Percentiles rank a stretch among this genome's conserved stretches.
These are phyloP conservation scores for Ammodytes dubius DNA, from an alignment of 2,113 vertebrate genomes.

Conservation along the genomic window DNA sequence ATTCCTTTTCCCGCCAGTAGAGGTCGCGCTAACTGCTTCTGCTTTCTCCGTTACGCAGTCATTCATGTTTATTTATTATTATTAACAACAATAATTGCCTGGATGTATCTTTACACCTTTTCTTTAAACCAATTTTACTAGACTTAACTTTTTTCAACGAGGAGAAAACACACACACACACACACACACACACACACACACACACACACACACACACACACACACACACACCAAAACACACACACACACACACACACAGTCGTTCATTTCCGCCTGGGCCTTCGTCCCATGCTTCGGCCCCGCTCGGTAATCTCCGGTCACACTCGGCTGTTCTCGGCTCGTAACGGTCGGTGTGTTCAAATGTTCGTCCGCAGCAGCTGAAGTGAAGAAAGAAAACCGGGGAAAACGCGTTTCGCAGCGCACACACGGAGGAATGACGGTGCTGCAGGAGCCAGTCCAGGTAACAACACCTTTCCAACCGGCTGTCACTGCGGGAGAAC, in stretches of 20 bases:
- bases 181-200: no score
- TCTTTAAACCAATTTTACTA: no score
- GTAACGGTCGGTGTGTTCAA: conserved; percentile 87
- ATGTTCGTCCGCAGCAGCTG: conserved; percentile 75
- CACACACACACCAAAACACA: no score
- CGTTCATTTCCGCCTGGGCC: conserved; percentile 26
- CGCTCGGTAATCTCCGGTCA: not conserved
- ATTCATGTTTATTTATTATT: no score
- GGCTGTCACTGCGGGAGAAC: conserved; percentile 33
- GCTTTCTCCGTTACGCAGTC: no score
- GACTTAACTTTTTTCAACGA: no score
- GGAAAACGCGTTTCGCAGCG: conserved; percentile 48
- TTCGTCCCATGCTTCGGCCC: not conserved
- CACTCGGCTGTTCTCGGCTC: conserved; percentile 56
- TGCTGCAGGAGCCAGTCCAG: conserved; percentile 88
- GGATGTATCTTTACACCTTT: no score
- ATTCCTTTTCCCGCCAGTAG: no score
- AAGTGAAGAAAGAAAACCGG: conserved; percentile 69
- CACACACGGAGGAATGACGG: conserved; percentile 83
- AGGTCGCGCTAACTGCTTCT: no score
- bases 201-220: no score
- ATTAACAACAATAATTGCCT: no score
- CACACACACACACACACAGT: not conserved
- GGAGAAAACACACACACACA: no score
- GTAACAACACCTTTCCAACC: conserved; percentile 56